Conservation (phyloP, 2,113 vertebrate genomes). For the Forbesichthys agassizii region DNA sequence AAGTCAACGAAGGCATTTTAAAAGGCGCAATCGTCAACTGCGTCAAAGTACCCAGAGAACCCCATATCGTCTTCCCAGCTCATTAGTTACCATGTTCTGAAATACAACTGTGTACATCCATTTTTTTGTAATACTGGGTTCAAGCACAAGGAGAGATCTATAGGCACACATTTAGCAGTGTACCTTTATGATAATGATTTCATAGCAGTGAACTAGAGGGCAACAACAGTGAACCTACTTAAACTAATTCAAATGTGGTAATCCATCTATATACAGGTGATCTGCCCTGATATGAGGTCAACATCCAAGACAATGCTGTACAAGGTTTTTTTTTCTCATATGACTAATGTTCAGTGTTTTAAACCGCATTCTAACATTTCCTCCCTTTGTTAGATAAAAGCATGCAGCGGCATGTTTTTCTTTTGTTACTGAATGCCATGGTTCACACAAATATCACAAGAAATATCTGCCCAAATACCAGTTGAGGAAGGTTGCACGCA, state of each 20-base stretch:
- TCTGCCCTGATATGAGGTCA: slow-evolving; percentile 18
- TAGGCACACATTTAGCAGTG: no score
- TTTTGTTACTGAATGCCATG: slow-evolving; percentile 6
- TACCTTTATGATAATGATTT: no score
- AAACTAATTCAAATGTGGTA: no score
- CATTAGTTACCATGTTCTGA: no score
- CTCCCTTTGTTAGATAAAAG: slow-evolving; percentile 32
- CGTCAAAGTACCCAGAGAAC: no score
- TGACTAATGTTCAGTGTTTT: slow-evolving; percentile 53
- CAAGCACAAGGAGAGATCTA: no score
- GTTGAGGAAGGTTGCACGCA: slow-evolving; percentile 23
- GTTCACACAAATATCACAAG: slow-evolving; percentile 33
- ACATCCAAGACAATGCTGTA: slow-evolving; percentile 22
- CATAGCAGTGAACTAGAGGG: no score
- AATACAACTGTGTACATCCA: no score
- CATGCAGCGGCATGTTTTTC: slow-evolving; percentile 55
- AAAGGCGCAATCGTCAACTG: not conserved
- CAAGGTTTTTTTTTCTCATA: slow-evolving; percentile 19
- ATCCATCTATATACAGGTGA: not conserved
- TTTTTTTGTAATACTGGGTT: no score
- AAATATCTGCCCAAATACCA: slow-evolving; percentile 53
- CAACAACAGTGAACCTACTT: no score
- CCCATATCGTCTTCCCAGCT: no score
- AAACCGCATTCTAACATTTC: slow-evolving; percentile 59
- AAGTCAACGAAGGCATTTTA: not conserved